Evolutionary conservation across 2,797 vertebrate genomes (phyloP), one percentile per base, ranked within the genome.

Genomic region (Scolopax rusticola): DNA sequence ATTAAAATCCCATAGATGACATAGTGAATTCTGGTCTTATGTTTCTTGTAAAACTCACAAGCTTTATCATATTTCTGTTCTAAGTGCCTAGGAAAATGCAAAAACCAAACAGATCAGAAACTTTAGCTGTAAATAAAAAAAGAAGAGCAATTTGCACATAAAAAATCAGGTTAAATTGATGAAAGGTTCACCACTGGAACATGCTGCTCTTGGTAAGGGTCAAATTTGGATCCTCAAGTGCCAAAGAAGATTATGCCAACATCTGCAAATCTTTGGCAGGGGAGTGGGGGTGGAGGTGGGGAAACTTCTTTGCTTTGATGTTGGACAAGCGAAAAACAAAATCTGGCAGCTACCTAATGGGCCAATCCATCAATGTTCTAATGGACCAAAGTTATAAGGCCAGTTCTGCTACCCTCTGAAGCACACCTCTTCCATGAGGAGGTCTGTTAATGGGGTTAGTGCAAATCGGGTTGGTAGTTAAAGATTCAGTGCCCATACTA

Each of bases 21-120:
- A 77, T 89, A 76, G 9, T 2, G 59, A 89, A 98, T 92, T 89
- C 32, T 93, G 33, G 70, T 90, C 96, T 97, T 97, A 57, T 98
- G 91, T 91, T 97, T 98, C 81, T 47, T 97, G 89, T 3, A 98
- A 97, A 98, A 98, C 47, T 85, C 90, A 94, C 90, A 95, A 67
- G 65, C n/a, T 24, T 59, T 59, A 51, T 96, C 73, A 12, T 98
- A 98, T 33, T 95, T 97, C 82, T 91, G 97, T 96, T 96, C 96
- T 54, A 98, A 87, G 82, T 10, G 79, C 60, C 98, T 98, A 93
- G 68, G 74, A 90, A 43, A 93, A 95, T n/a, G 53, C 12, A 21
- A 33, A 47, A 7, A 24, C 53, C 28, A 65, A 89, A 68, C 12
- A 87, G 13, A 85, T 56, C 12, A 69, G 25, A 90, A 84, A 64